Conservation (phyloP, 2,113 vertebrate species). For the Cryptotis parvus region DNA sequence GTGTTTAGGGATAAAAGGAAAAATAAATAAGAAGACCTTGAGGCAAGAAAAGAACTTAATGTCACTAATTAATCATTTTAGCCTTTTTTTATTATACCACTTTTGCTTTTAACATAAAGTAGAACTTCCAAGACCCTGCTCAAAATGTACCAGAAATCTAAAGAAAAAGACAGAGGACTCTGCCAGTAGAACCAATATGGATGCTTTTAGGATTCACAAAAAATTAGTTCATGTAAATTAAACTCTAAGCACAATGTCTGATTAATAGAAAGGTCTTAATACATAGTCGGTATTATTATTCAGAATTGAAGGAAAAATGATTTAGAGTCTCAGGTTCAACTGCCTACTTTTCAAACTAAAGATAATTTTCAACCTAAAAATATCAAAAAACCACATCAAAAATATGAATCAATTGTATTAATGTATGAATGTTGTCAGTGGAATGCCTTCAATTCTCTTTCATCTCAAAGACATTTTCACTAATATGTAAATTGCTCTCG, state of each 20-base stretch:
- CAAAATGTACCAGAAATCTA: not conserved
- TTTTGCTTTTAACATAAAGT: not conserved
- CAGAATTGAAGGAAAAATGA: slow-evolving; percentile 1
- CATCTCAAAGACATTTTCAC: not conserved
- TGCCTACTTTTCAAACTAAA: not conserved
- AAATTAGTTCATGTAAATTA: not conserved
- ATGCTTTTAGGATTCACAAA: not conserved
- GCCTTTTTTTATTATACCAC: too few species aligned
- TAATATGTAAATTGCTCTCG: not conserved
- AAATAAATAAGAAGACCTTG: fast-evolving
- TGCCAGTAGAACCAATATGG: not conserved
- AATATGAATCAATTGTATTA: not conserved
- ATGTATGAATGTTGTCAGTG: fast-evolving
- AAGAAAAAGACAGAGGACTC: too few species aligned
- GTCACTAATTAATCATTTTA: fast-evolving
- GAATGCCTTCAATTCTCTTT: not conserved
- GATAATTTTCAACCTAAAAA: not conserved
- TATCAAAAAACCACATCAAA: not conserved
- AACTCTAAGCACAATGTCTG: not conserved
- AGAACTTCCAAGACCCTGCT: not conserved
- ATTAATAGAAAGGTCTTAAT: not conserved
- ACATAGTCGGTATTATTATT: not conserved
- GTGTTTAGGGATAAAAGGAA: not conserved
- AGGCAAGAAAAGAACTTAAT: not conserved
- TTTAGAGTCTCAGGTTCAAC: not conserved